Evolutionary conservation across 2,888 invertebrate genomes (phyloP).

Genomic region (Hymenopus coronatus): DNA sequence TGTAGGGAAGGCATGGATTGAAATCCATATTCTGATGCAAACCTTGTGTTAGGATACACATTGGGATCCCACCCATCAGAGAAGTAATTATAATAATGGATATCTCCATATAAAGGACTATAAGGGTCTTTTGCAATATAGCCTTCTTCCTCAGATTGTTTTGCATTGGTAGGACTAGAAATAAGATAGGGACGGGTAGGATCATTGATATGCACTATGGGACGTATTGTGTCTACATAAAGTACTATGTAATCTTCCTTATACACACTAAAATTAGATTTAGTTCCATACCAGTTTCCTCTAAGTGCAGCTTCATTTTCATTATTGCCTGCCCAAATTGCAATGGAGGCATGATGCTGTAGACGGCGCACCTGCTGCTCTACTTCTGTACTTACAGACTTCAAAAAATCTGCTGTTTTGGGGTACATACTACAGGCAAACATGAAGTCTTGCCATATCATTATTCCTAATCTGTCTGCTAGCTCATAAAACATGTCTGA

Average conservation of each 20-base stretch:
- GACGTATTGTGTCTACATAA: constrained; percentile 74
- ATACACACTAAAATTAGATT: constrained; percentile 53
- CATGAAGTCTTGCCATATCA: constrained; percentile 98
- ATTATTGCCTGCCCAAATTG: constrained; percentile 93
- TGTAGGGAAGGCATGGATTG: constrained; percentile 80
- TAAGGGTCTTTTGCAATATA: constrained; percentile 78
- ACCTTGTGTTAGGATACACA: constrained; percentile 77
- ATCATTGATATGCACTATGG: constrained; percentile 61
- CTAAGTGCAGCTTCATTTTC: constrained; percentile 91
- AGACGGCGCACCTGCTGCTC: constrained; percentile 77
- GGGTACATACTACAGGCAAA: constrained; percentile 97
- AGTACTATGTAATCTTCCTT: constrained; percentile 61
- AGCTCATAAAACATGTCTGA: constrained; percentile 82
- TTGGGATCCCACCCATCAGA: constrained; percentile 76
- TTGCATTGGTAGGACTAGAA: constrained; percentile 91
- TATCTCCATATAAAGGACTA: constrained; percentile 79
- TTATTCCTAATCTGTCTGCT: constrained; percentile 84
- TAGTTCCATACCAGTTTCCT: constrained; percentile 68
- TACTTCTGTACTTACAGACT: constrained; percentile 72
- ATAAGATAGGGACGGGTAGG: constrained; percentile 66
- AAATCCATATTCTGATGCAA: constrained; percentile 94
- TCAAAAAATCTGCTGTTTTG: constrained; percentile 64
- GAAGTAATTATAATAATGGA: constrained; percentile 50
- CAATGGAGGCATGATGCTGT: constrained; percentile 82
- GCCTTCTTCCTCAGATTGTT: constrained; percentile 66